Conservation (phyloP, 64 coral and sea anemone species). For the Montipora foliosa region DNA sequence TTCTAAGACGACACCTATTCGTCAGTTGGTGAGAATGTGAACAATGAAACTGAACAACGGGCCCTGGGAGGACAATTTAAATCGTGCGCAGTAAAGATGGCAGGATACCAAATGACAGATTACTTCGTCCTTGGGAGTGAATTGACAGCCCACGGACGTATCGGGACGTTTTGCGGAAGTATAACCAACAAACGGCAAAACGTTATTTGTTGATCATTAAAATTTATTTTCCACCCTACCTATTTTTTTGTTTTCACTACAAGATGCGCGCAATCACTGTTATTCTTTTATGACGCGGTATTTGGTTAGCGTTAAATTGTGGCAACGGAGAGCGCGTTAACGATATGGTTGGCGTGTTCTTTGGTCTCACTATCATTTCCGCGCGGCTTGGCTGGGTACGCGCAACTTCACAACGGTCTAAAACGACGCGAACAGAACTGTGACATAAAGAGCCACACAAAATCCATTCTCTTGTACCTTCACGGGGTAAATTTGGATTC, state of each 20-base stretch:
- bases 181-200: no score
- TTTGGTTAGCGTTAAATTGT: conserved; percentile 19
- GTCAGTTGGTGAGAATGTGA: no score
- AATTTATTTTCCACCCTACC: conserved; percentile 60
- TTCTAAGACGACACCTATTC: no score
- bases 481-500: conserved; percentile 36
- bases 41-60: no score
- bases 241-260: conserved; percentile 13
- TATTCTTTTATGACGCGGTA: conserved; percentile 16
- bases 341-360: not conserved
- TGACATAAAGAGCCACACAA: conserved; percentile 1
- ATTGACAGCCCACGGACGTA: no score
- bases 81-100: no score
- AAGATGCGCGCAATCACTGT: conserved; percentile 17
- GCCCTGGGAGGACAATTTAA: no score
- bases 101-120: no score
- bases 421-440: conserved; percentile 18
- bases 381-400: not conserved
- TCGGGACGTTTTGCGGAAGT: no score
- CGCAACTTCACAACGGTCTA: conserved; percentile 18
- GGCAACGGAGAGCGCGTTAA: not conserved
- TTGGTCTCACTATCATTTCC: not conserved
- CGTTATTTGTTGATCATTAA: conserved; percentile 5
- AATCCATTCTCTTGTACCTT: conserved; percentile 7
- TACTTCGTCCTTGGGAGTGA: no score